phyloP scores from a whole-genome alignment of 2,113 vertebrate species.

The Mobula hypostoma region DNA sequence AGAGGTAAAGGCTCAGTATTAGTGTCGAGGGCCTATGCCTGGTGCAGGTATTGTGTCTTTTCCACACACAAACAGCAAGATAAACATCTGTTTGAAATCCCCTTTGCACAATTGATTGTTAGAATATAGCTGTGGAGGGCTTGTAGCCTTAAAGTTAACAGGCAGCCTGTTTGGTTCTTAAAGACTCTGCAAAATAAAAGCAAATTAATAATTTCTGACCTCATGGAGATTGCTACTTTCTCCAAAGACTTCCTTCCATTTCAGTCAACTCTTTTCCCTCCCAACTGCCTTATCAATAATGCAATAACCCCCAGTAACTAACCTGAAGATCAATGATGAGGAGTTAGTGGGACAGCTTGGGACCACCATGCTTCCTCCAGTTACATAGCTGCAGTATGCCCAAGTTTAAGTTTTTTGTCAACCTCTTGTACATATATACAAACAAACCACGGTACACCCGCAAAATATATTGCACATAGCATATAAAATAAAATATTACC shows the following conservation, averaged over 20 bases:
- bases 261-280: not conserved
- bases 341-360: not conserved
- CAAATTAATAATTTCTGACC: not conserved
- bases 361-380: not conserved
- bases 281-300: not conserved
- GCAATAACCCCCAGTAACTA: not conserved
- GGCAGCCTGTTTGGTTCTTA: not conserved
- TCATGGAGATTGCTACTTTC: no score
- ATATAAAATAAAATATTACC: no score
- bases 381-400: not conserved
- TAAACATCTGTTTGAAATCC: not conserved
- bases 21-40: not conserved
- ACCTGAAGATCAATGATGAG: not conserved
- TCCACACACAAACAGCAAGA: not conserved
- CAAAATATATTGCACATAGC: no score
- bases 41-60: not conserved
- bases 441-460: no score
- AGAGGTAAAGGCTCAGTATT: not conserved
- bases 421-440: no score
- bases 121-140: not conserved
- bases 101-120: not conserved
- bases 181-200: not conserved
- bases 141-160: not conserved
- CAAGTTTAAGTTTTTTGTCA: no score
- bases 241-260: no score